Evolutionary conservation across 2,888 invertebrate genomes (phyloP).

Genomic region (Hartigia nigra): DNA sequence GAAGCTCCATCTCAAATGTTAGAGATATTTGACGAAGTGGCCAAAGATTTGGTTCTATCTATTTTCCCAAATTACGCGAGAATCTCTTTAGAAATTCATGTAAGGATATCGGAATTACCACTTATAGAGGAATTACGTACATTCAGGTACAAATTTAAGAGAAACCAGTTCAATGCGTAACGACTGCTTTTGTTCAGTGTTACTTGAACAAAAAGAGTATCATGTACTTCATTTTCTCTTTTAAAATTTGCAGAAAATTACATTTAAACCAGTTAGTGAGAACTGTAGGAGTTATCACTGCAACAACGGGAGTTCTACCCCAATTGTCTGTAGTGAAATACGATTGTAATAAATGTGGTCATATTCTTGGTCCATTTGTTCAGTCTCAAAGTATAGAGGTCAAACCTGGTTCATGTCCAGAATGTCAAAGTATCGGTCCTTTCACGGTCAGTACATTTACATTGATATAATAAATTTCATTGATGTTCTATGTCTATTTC

Average conservation of each 20-base stretch:
- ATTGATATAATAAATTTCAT: slow-evolving; percentile 6
- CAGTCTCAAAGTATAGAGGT: slow-evolving; percentile 95
- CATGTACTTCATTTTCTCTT: slow-evolving; percentile 5
- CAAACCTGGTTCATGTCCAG: slow-evolving; percentile 96
- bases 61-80: slow-evolving; percentile 97
- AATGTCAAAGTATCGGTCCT: slow-evolving; percentile 96
- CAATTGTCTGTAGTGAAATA: slow-evolving; percentile 96
- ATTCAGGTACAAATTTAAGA: slow-evolving; percentile 71
- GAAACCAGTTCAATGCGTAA: background rate
- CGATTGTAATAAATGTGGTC: slow-evolving; percentile 96
- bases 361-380: slow-evolving; percentile 94
- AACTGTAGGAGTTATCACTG: slow-evolving; percentile 94
- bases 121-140: slow-evolving; percentile 95
- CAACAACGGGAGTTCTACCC: slow-evolving; percentile 94
- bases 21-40: slow-evolving; percentile 95
- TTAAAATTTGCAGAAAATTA: slow-evolving; percentile 72
- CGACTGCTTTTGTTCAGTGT: background rate
- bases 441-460: slow-evolving; percentile 76
- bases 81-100: slow-evolving; percentile 93
- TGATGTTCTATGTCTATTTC: slow-evolving; percentile 11
- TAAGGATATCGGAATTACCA: slow-evolving; percentile 94
- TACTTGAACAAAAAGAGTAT: background rate
- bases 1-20: slow-evolving; percentile 98
- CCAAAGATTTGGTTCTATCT: slow-evolving; percentile 90
- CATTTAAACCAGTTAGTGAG: slow-evolving; percentile 95